Evolutionary conservation across 2,113 vertebrate species (phyloP), one percentile per base, ranked within the genome.

Genomic region (Embiotoca jacksoni): DNA sequence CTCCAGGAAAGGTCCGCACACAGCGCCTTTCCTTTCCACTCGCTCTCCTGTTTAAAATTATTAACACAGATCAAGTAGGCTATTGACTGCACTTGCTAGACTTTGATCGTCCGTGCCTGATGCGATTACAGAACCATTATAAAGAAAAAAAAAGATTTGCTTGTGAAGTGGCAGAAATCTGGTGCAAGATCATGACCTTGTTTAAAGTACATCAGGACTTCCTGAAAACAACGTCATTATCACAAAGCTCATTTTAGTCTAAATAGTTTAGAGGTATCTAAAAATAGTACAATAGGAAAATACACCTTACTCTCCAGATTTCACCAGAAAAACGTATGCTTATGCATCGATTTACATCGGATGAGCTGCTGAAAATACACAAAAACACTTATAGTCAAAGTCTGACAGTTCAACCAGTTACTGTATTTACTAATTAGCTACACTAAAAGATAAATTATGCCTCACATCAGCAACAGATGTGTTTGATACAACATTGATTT

Each of bases 11-110:
- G 63, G 30, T 57, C 58, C 61, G 39, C 54, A 66, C 46, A 56
- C 70, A 60, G 62, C 67, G 56, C 62, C 35, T 72, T 72, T 46
- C 69, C 53, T 72, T 70, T 58, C 76, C 68, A 15, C 44, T 72
- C 71, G 62, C 81, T 75, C 83, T 70, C 49, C 50, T 83, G 60
- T 70, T 89, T 83, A 89, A 44, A 82, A 81, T 80, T 81, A 91
- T 89, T 86, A 82, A 41, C 82, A 36, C 75, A 66, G 81, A 91
- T 91, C 76, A 90, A 81, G 86, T 55, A 78, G 75, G 81, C 91
- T 87, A 81, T 65, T 88, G 83, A 80, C 88, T 81, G 69, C 73
- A 61, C 66, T 59, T 65, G 70, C 52, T 58, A 15, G 3, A 35
- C 82, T 87, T 86, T 88, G 79, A 90, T 84, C 46, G 58, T 53